Conservation (phyloP, 2,113 vertebrate genomes). For the Toxotes jaculatrix region DNA sequence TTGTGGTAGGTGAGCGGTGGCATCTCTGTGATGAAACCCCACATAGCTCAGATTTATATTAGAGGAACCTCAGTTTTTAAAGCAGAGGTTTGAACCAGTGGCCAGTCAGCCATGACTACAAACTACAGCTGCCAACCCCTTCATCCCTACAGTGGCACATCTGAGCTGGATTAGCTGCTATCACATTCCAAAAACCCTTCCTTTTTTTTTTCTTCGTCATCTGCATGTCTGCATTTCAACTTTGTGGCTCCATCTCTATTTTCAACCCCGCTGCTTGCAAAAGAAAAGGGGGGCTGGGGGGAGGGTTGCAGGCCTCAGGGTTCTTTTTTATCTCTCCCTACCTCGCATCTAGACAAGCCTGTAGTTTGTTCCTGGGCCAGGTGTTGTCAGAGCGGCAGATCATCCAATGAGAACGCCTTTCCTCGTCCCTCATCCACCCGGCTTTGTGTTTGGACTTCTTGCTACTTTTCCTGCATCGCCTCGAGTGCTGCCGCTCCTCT, state of each 20-base stretch:
- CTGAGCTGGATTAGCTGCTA: slow-evolving; percentile 49
- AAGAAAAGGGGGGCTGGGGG: background rate
- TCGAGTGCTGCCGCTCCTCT: slow-evolving; percentile 38
- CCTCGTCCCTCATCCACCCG: slow-evolving; percentile 26
- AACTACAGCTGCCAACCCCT: slow-evolving; percentile 31
- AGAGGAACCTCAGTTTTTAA: slow-evolving; percentile 28
- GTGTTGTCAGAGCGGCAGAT: slow-evolving; percentile 61
- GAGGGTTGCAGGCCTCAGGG: slow-evolving; percentile 37
- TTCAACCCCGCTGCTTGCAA: slow-evolving; percentile 17
- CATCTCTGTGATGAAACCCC: slow-evolving; percentile 24
- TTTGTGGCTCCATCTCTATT: slow-evolving; percentile 24
- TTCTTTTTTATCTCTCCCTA: slow-evolving; percentile 33
- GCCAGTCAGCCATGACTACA: slow-evolving; percentile 17
- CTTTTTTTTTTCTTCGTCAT: slow-evolving; percentile 14
- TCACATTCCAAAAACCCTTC: slow-evolving; percentile 44
- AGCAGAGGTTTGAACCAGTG: slow-evolving; percentile 30
- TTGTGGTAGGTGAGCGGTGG: background rate
- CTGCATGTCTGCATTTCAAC: slow-evolving; percentile 47
- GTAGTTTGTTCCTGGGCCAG: slow-evolving; percentile 57
- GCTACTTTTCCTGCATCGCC: slow-evolving; percentile 55
- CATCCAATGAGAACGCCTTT: slow-evolving; percentile 41
- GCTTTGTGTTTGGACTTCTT: slow-evolving; percentile 55
- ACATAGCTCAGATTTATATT: slow-evolving; percentile 15
- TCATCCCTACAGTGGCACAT: slow-evolving; percentile 15
- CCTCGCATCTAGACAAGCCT: slow-evolving; percentile 44